Evolutionary conservation across 2,888 invertebrate genomes (phyloP).

Genomic region (Brachylomia viminalis): DNA sequence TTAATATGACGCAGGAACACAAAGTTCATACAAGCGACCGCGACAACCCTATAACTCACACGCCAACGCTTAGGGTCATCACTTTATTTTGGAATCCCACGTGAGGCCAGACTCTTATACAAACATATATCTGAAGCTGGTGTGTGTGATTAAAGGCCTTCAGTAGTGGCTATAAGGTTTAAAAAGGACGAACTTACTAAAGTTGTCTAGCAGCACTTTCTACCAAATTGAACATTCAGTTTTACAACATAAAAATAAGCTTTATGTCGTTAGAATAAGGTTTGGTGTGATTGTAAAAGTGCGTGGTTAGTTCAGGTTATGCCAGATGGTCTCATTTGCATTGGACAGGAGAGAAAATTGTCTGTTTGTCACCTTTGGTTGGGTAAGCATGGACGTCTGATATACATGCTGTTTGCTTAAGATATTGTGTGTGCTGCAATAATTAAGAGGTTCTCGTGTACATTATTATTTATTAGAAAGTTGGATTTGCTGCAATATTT

Average conservation of each 20-base stretch:
- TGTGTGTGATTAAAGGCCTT: slow-evolving; percentile 47
- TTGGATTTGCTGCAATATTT: slow-evolving; percentile 14
- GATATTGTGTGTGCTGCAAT: slow-evolving; percentile 55
- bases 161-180: slow-evolving; percentile 12
- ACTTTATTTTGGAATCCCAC: slow-evolving; percentile 81
- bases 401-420: slow-evolving; percentile 56
- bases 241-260: slow-evolving; percentile 42
- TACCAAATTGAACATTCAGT: slow-evolving; percentile 36
- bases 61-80: slow-evolving; percentile 80
- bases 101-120: slow-evolving; percentile 73
- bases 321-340: slow-evolving; percentile 83
- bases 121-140: slow-evolving; percentile 23
- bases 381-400: slow-evolving; percentile 68
- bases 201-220: slow-evolving; percentile 35
- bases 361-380: slow-evolving; percentile 81
- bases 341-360: slow-evolving; percentile 83
- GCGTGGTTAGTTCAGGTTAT: slow-evolving; percentile 63
- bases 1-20: slow-evolving; percentile 63
- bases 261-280: slow-evolving; percentile 47
- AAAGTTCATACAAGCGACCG: slow-evolving; percentile 71
- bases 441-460: slow-evolving; percentile 50
- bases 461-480: slow-evolving; percentile 18
- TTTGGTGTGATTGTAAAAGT: slow-evolving; percentile 28
- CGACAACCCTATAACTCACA: slow-evolving; percentile 78
- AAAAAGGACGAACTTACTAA: slow-evolving; percentile 31